Evolutionary conservation across 2,113 vertebrate genomes (phyloP), one percentile per base, ranked within the genome.

Genomic region (Tautogolabrus adspersus): DNA sequence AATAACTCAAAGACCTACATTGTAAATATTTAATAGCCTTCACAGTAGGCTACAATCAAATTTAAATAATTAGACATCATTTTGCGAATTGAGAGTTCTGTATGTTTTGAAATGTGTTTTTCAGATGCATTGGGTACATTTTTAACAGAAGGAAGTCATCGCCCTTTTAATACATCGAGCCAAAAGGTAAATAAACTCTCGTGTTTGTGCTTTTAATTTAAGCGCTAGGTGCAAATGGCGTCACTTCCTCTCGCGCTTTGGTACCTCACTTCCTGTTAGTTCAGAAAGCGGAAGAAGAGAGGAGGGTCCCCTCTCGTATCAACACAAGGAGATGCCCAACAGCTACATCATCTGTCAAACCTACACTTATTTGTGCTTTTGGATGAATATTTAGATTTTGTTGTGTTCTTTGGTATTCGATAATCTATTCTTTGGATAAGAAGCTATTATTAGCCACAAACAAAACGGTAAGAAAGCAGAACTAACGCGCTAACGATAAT

Each of bases 391-490:
- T 19, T 23, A 19, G 37, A 49, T 6, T 42, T 11, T 13, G 55
- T 10, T 1, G 18, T 42, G 18, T 38, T 42, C 7, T 47, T 52
- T 10, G 40, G 47, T 10, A 10, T 21, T 5, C 34, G 5, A 65
- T n/a, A 15, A 30, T 54, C 30, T 38, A 49, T 51, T 23, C 19
- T 22, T 42, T 8, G 42, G 13, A 34, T 38, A 60, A 10, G 26
- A 1, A 12, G 44, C 42, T 59, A 12, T 10, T 2, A 11, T 18
- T 10, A 70, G 15, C 40, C 40, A 71, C 18, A 38, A 54, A 57
- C 21, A 37, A 47, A 51, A 85, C 56, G 88, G 89, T 90, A 85
- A 89, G 87, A 72, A 58, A 49, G 18, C 0, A 5, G 6, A 59
- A 49, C 56, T 65, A 65, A 51, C 30, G 51, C 44, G 49, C 40